Base-by-base conservation (phyloP, 2,797 vertebrate species). In the Galago senegalensis region DNA sequence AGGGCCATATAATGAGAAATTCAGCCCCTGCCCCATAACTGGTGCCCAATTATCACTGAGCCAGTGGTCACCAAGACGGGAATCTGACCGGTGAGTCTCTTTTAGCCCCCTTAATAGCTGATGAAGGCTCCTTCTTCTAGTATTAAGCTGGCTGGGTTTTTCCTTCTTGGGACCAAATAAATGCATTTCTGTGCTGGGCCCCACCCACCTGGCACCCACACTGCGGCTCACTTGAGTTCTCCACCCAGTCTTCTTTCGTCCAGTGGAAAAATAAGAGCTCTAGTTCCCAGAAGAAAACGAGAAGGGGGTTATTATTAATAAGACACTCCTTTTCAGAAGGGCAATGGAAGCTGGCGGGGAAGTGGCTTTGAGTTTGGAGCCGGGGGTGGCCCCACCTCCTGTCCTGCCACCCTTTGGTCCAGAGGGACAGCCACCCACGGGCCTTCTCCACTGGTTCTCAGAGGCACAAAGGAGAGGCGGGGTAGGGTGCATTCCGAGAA, bases 371-470 rank as follows among this genome's bases (percentile, higher is more conserved):
- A 61, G 18, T 21, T 4, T 10, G 21, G 70, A 16, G 25, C n/a
- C 0, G 0, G 61, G 61, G 18, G 4, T 7, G 3, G 73, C 11
- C 53, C 49, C 7, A 5, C 11, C 46, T 2, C 34, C 14, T 10
- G 0, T 40, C 58, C 40, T 9, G 8, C 27, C 29, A 17, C 46
- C 46, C 3, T 40, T 1, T 1, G 11, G n/a, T 31, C 40, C n/a
- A 20, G 61, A 89, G 73, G n/a, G 21, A 37, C 0, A 18, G 27
- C 25, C 13, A 46, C 1, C 0, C 0, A 0, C 21, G 16, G 21
- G n/a, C 20, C 53, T 56, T 77, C 77, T 79, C 63, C 1, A 31
- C 2, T 11, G 34, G 63, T 23, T 77, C 46, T 25, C 85, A 17
- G 46, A 53, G 69, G 70, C 49, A 40, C 72, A 5, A 21, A 23